Evolutionary conservation across 1,140 invertebrate species (phyloP).

Genomic region (Ceratina japonica): DNA sequence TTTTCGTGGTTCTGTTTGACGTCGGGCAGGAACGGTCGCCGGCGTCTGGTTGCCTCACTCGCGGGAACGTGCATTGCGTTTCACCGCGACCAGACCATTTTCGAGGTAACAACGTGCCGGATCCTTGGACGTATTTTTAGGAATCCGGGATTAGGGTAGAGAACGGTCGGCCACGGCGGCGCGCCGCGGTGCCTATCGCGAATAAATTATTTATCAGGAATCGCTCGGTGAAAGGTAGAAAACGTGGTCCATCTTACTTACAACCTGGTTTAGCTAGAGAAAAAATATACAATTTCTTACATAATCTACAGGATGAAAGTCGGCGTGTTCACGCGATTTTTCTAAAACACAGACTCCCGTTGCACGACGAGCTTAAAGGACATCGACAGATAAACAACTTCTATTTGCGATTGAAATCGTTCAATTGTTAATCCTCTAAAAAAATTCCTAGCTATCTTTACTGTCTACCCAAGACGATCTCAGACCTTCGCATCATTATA

Average conservation of each 20-base stretch:
- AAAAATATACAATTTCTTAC: slow-evolving; percentile 8
- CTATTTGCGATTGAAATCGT: too few relatives aligned
- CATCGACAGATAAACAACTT: too few relatives aligned
- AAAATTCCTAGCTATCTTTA: too few relatives aligned
- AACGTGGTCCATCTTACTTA: not conserved
- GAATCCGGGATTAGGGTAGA: not conserved
- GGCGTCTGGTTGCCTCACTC: slow-evolving; percentile 9
- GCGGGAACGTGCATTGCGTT: slow-evolving; percentile 32
- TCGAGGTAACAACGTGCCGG: too few relatives aligned
- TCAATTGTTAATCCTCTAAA: too few relatives aligned
- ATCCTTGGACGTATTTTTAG: not conserved
- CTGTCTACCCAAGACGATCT: too few relatives aligned
- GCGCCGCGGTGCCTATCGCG: not conserved
- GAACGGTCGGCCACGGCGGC: not conserved
- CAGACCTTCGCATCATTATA: too few relatives aligned
- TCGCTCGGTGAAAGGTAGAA: slow-evolving; percentile 34
- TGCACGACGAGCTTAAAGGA: too few relatives aligned
- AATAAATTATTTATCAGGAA: slow-evolving; percentile 33
- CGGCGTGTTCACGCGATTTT: slow-evolving; percentile 2
- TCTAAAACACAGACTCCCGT: not conserved
- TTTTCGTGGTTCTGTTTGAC: slow-evolving; percentile 13
- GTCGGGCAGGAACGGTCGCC: not conserved
- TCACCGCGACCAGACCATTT: not conserved
- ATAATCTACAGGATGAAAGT: slow-evolving; percentile 18
- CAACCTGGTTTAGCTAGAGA: not conserved